Percentiles rank a stretch among this genome's conserved stretches.
Evolutionary conservation across 2,888 invertebrate genomes (phyloP).

Genomic region (Diloba caeruleocephala): DNA sequence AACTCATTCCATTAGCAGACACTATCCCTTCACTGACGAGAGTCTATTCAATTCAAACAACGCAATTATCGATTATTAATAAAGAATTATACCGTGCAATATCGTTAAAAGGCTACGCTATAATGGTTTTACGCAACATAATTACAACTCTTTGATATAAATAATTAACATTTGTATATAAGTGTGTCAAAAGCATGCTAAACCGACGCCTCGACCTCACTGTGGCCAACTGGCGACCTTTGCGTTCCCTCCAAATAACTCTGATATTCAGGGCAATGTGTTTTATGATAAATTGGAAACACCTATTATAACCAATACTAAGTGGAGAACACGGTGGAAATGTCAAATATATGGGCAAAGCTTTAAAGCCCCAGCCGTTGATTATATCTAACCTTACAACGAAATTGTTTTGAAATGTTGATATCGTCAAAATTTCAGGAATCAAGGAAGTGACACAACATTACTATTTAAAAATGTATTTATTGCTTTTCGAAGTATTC

Average conservation of each 20-base stretch:
- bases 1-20: slow-evolving; percentile 6
- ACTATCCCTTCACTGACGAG: no score
- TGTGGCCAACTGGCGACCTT: slow-evolving; percentile 13
- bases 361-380: no score
- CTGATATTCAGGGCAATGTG: slow-evolving; percentile 16
- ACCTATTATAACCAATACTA: neutral
- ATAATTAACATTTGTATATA: slow-evolving; percentile 41
- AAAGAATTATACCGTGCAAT: slow-evolving; percentile 20
- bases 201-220: slow-evolving; percentile 10
- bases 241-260: slow-evolving; percentile 3
- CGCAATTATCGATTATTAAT: slow-evolving; percentile 13
- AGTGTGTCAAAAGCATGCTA: slow-evolving; percentile 37
- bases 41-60: slow-evolving; percentile 1
- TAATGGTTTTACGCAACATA: slow-evolving; percentile 45
- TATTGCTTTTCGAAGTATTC: no score
- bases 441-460: no score
- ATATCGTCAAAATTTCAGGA: no score
- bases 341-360: no score
- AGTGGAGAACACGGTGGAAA: neutral
- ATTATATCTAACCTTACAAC: no score
- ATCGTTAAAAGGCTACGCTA: slow-evolving; percentile 20
- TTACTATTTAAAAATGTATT: no score
- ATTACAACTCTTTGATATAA: slow-evolving; percentile 33
- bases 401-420: no score
- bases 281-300: neutral